Evolutionary conservation across 2,797 vertebrate species (phyloP), one percentile per base, ranked within the genome.

Genomic region (Chiroxiphia lanceolata): DNA sequence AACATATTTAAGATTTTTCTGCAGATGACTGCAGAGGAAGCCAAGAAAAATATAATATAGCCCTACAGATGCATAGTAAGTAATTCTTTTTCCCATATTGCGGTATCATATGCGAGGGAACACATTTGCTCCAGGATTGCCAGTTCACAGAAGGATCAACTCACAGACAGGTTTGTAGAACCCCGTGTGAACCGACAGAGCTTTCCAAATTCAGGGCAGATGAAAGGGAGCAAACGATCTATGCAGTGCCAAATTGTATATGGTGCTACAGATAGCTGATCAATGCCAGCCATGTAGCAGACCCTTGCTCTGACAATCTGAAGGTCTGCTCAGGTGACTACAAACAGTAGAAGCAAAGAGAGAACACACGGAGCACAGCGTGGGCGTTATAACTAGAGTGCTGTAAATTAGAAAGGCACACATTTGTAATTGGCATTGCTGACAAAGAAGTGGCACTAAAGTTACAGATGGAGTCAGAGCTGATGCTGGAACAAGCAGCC

Each of bases 391-490:
- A 97, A 94, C 91, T 96, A 93, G 91, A 94, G 95, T 95, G 94
- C 86, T 97, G 96, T 96, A 97, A 97, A 97, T 97, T 97, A 97
- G 96, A 97, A 97, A 97, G 96, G 86, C 95, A 95, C 96, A 96
- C 96, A 97, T 97, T 97, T 97, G 97, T 97, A 97, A 97, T 97
- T 97, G 97, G 97, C 97, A 96, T 97, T 97, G 95, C 96, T 97
- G 97, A 97, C 97, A 97, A 97, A 97, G 97, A 97, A 97, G 97
- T 97, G 96, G 97, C 96, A 96, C 97, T 96, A 97, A 97, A 97
- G 97, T 97, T 97, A 97, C 97, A 97, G 97, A 97, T 97, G 97
- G 97, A 97, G 97, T 97, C 97, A 97, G 97, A 97, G 96, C 97
- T 97, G 97, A 97, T 97, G 97, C 97, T 97, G 97, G 97, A 97